Percentiles rank a stretch among this genome's conserved stretches.
Evolutionary conservation across 2,888 invertebrate genomes (phyloP).

Genomic region (Parapristionchus giblindavisi): DNA sequence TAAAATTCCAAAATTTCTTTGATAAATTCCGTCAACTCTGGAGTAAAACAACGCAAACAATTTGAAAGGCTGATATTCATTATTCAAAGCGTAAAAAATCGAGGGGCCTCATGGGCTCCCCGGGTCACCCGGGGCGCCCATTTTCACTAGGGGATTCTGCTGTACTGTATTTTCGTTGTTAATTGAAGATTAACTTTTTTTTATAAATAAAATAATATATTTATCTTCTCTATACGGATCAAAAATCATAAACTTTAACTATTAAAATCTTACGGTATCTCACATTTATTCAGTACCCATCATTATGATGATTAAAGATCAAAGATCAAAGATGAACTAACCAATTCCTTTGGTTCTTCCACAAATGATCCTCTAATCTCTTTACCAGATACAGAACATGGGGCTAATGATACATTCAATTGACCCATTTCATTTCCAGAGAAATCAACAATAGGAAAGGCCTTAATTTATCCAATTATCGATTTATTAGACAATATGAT

Average conservation of each 20-base stretch:
- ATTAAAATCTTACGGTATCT: not conserved
- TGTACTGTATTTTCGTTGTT: not conserved
- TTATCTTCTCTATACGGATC: not conserved
- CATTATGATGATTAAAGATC: no score
- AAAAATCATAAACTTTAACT: not conserved
- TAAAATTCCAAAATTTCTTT: no score
- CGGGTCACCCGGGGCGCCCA: no score
- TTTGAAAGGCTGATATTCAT: no score
- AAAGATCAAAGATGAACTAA: constrained; percentile 31
- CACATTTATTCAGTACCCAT: not conserved
- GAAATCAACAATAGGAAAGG: constrained; percentile 73
- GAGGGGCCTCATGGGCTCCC: no score
- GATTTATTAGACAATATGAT: not conserved
- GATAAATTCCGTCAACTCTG: no score
- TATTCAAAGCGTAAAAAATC: no score
- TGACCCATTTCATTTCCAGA: constrained; percentile 70
- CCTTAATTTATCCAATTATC: constrained; percentile 56
- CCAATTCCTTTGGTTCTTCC: constrained; percentile 73
- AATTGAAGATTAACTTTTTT: not conserved
- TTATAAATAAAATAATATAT: not conserved
- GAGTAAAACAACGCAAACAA: no score
- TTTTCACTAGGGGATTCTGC: no score
- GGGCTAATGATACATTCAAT: constrained; percentile 72
- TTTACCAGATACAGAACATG: constrained; percentile 73
- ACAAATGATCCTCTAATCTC: constrained; percentile 73